phyloP scores from a whole-genome alignment of 2,888 invertebrate species.

The Lymantria dispar region DNA sequence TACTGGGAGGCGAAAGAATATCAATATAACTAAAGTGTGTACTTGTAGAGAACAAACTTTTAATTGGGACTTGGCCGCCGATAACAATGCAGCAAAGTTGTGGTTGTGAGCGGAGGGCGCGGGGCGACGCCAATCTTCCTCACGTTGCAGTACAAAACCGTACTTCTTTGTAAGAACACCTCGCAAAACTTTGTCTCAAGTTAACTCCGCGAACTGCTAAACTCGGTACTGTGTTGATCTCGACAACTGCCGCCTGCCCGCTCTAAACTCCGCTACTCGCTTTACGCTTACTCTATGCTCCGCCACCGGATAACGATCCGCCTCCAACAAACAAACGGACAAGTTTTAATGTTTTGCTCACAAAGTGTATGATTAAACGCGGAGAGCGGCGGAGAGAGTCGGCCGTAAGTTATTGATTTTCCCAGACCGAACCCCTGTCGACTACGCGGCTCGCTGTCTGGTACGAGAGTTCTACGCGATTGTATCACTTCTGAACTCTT shows the following conservation, averaged over 20 bases:
- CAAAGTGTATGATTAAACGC: slow-evolving; percentile 83
- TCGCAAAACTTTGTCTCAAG: slow-evolving; percentile 78
- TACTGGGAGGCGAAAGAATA: slow-evolving; percentile 42
- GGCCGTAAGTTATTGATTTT: slow-evolving; percentile 84
- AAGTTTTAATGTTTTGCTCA: slow-evolving; percentile 83
- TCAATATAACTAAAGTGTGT: slow-evolving; percentile 44
- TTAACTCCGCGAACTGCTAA: slow-evolving; percentile 66
- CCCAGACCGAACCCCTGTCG: slow-evolving; percentile 77
- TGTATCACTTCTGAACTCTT: slow-evolving; percentile 56
- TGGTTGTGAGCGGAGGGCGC: slow-evolving; percentile 52
- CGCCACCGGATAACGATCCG: slow-evolving; percentile 56
- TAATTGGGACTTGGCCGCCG: slow-evolving; percentile 66
- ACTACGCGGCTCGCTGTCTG: slow-evolving; percentile 69
- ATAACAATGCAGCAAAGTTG: slow-evolving; percentile 74
- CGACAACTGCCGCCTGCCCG: slow-evolving; percentile 49
- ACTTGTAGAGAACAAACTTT: slow-evolving; percentile 67
- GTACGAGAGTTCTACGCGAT: slow-evolving; percentile 51
- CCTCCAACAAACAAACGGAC: slow-evolving; percentile 81
- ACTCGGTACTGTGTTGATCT: slow-evolving; percentile 47
- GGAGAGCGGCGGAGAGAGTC: slow-evolving; percentile 81
- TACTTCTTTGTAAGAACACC: slow-evolving; percentile 79
- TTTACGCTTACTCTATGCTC: slow-evolving; percentile 43
- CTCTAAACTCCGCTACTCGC: slow-evolving; percentile 44
- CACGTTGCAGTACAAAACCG: slow-evolving; percentile 73
- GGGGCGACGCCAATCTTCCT: slow-evolving; percentile 68